A percentile compares a stretch with the other conserved stretches of the same genome.
Evolutionary conservation across 2,797 vertebrate genomes (phyloP).

Genomic region (Neostethus bicornis): DNA sequence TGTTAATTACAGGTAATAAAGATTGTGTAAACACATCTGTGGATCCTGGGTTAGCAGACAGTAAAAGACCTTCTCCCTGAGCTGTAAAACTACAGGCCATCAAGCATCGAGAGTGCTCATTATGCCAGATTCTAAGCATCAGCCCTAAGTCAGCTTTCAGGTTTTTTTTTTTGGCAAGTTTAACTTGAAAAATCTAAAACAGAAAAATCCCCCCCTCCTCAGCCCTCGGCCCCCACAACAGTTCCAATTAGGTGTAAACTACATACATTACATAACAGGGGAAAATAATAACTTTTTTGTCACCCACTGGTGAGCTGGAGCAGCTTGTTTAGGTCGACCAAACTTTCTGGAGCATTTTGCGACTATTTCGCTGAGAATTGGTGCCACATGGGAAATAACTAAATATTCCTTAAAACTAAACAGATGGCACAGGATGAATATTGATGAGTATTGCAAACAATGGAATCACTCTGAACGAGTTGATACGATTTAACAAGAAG

Average conservation of each 20-base stretch:
- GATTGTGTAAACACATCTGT: constrained; percentile 78
- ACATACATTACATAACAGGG: too few species aligned
- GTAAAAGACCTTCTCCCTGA: constrained; percentile 57
- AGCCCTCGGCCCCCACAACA: too few species aligned
- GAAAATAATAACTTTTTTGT: too few species aligned
- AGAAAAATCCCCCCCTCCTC: too few species aligned
- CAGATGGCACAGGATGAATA: constrained; percentile 65
- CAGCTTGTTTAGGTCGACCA: constrained; percentile 12
- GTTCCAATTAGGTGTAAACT: too few species aligned
- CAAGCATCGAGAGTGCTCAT: constrained; percentile 44
- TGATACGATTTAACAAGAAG: too few species aligned
- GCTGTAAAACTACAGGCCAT: constrained; percentile 60
- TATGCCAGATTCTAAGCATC: constrained; percentile 26
- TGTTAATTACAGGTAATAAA: constrained; percentile 76
- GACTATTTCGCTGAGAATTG: constrained; percentile 39
- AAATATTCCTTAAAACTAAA: constrained; percentile 22
- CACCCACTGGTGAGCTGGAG: constrained; percentile 8
- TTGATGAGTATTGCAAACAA: constrained; percentile 36
- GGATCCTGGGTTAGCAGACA: constrained; percentile 68
- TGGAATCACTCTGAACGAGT: constrained; percentile 48
- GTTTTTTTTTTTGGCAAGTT: too few species aligned
- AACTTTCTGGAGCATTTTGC: constrained; percentile 14
- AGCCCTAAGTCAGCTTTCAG: constrained; percentile 30
- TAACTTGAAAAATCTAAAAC: too few species aligned
- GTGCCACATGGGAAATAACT: constrained; percentile 48